Conservation (phyloP, 2,888 invertebrate species). For the Masnerella sp. region DNA sequence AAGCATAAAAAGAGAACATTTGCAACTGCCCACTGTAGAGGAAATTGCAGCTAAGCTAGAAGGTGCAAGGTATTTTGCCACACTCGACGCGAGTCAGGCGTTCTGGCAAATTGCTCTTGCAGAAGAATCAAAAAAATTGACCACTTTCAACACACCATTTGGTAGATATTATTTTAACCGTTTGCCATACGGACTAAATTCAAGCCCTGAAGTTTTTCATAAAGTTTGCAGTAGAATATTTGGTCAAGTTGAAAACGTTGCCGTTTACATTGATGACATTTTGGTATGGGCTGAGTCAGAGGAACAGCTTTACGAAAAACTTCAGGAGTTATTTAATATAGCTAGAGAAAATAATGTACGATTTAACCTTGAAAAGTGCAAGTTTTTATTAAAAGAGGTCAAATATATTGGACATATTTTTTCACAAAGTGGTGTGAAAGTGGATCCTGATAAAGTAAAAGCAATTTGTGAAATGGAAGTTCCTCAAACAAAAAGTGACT, state of each 20-base stretch:
- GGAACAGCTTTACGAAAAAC: slow-evolving; percentile 60
- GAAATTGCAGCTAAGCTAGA: slow-evolving; percentile 17
- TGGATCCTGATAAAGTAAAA: not conserved
- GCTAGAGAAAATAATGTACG: not conserved
- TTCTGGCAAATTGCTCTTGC: slow-evolving; percentile 35
- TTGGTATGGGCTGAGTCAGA: slow-evolving; percentile 61
- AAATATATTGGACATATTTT: slow-evolving; percentile 49
- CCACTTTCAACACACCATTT: slow-evolving; percentile 42
- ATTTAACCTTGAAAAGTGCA: slow-evolving; percentile 43
- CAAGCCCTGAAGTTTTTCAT: slow-evolving; percentile 64
- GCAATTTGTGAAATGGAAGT: not conserved
- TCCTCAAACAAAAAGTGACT: not conserved
- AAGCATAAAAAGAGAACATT: slow-evolving; percentile 25
- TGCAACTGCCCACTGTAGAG: slow-evolving; percentile 23
- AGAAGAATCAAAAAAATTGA: slow-evolving; percentile 5
- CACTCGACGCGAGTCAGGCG: slow-evolving; percentile 24
- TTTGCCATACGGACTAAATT: slow-evolving; percentile 61
- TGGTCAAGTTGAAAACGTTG: slow-evolving; percentile 57
- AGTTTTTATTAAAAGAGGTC: slow-evolving; percentile 29
- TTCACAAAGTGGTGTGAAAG: not conserved
- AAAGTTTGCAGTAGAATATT: slow-evolving; percentile 59
- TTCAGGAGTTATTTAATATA: not conserved
- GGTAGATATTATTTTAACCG: slow-evolving; percentile 23
- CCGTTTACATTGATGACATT: slow-evolving; percentile 66
- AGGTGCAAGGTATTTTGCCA: slow-evolving; percentile 19